Evolutionary conservation across 1,140 invertebrate genomes (phyloP).

Genomic region (Halyomorpha halys): DNA sequence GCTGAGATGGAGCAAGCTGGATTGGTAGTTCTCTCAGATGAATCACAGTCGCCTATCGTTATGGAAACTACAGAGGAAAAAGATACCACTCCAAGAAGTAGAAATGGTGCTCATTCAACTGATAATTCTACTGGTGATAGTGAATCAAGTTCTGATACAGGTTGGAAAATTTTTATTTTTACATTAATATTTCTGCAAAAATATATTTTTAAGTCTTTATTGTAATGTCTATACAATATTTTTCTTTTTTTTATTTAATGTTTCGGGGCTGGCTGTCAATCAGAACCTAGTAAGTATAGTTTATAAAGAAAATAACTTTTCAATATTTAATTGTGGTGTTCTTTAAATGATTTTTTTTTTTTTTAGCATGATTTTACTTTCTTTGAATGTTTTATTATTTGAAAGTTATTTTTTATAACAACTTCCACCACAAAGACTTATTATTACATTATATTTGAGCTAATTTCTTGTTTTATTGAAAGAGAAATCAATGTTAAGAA

Average conservation of each 20-base stretch:
- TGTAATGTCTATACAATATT: background rate
- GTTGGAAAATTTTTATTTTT: background rate
- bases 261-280: too few species aligned
- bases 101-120: constrained; percentile 8
- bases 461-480: too few species aligned
- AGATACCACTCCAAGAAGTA: background rate
- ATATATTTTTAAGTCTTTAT: background rate
- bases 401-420: too few species aligned
- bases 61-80: constrained; percentile 6
- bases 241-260: background rate
- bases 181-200: background rate
- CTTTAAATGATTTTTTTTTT: too few species aligned
- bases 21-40: constrained; percentile 40
- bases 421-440: too few species aligned
- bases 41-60: constrained; percentile 38
- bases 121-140: background rate
- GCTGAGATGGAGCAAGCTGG: constrained; percentile 32
- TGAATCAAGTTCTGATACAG: constrained; percentile 2
- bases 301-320: too few species aligned
- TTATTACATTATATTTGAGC: too few species aligned
- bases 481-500: too few species aligned
- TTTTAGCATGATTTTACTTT: too few species aligned
- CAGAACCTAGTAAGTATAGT: too few species aligned
- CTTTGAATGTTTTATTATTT: too few species aligned
- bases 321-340: too few species aligned